Percentiles rank a stretch among this genome's conserved stretches.
Evolutionary conservation across 2,888 invertebrate species (phyloP).

Genomic region (Empis stercorea): DNA sequence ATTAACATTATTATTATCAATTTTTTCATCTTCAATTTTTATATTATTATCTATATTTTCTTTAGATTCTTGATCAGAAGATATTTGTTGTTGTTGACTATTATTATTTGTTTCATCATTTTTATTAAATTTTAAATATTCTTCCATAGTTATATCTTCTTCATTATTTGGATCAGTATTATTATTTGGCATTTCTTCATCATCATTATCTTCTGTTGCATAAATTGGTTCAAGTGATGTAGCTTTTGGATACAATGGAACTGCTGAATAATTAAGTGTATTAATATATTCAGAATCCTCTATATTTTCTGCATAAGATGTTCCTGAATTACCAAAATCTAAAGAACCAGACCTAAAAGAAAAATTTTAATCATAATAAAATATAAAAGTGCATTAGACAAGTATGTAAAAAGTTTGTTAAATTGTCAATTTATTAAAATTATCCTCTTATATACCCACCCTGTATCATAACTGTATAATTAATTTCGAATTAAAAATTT

Average conservation of each 20-base stretch:
- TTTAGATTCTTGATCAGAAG: neutral
- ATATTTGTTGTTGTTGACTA: neutral
- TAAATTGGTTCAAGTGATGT: slow-evolving; percentile 2
- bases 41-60: neutral
- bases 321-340: too few species aligned
- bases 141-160: slow-evolving; percentile 11
- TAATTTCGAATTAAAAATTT: too few species aligned
- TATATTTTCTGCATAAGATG: neutral
- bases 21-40: neutral
- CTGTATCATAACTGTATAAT: too few species aligned
- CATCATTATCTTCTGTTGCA: neutral
- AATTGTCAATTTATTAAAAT: too few species aligned
- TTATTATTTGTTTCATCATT: neutral
- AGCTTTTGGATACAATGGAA: neutral
- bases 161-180: slow-evolving; percentile 1
- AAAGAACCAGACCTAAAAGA: too few species aligned
- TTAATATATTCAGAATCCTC: neutral
- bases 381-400: too few species aligned
- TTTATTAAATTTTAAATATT: slow-evolving; percentile 11
- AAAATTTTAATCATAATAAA: too few species aligned
- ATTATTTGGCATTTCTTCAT: neutral
- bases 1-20: neutral
- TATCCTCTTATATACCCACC: too few species aligned
- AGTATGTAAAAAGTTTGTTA: too few species aligned
- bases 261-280: too few species aligned